A percentile compares a stretch with the other conserved stretches of the same genome.
Evolutionary conservation across 2,888 invertebrate species (phyloP).

Genomic region (Eubasilissa splendida): DNA sequence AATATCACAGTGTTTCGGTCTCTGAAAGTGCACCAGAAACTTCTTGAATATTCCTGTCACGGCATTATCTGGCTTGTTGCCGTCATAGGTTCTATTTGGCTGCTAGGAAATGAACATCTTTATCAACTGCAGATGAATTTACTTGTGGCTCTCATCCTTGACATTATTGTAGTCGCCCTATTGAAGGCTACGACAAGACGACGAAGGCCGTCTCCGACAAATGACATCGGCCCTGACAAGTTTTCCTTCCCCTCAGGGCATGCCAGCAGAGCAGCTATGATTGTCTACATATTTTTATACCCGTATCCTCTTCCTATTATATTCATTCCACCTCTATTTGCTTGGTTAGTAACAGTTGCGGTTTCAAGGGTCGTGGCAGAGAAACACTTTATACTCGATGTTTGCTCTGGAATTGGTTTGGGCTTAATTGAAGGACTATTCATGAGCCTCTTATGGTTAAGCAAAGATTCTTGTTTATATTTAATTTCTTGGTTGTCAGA

Average conservation of each 20-base stretch:
- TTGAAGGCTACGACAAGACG: conserved; percentile 86
- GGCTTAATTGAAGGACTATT: conserved; percentile 82
- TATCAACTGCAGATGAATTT: conserved; percentile 91
- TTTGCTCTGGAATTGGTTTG: conserved; percentile 81
- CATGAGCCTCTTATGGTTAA: conserved; percentile 79
- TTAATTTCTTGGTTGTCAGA: conserved; percentile 77
- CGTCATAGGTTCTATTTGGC: conserved; percentile 85
- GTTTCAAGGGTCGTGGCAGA: conserved; percentile 87
- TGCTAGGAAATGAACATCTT: conserved; percentile 78
- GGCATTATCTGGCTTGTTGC: conserved; percentile 89
- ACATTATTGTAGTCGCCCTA: conserved; percentile 83
- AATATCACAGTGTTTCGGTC: conserved; percentile 52
- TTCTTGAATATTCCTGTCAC: conserved; percentile 82
- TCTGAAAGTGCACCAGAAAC: conserved; percentile 48
- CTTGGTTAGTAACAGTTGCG: conserved; percentile 84
- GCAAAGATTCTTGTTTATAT: conserved; percentile 74
- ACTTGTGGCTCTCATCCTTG: conserved; percentile 84
- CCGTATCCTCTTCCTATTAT: conserved; percentile 76
- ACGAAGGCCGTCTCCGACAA: conserved; percentile 78
- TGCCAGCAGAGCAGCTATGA: conserved; percentile 85
- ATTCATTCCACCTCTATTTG: conserved; percentile 76
- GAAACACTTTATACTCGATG: conserved; percentile 91
- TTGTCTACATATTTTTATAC: conserved; percentile 81
- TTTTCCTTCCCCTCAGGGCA: conserved; percentile 97
- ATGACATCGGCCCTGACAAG: conserved; percentile 88